Evolutionary conservation across 2,797 vertebrate species (phyloP), one percentile per base, ranked within the genome.

Genomic region (Cirrhinus molitorella): DNA sequence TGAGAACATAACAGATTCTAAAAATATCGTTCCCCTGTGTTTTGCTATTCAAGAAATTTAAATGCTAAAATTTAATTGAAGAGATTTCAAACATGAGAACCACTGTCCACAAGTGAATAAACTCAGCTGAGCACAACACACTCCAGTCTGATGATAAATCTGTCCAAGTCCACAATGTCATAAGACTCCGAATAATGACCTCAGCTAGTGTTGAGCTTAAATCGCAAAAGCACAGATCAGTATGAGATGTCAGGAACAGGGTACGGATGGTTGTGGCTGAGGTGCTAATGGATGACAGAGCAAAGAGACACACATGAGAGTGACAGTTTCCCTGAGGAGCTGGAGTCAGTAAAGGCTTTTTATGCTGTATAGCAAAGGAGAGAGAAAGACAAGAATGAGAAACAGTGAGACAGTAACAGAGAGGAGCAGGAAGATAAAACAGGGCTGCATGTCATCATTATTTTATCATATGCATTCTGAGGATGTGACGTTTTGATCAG

Each of bases 231-330:
- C 63, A 59, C 47, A 57, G 51, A 25, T 65, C 70, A 37, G 28
- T 28, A 19, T 63, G 70, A 79, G 14, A 49, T 53, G 45, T 37
- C 68, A 49, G 34, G 17, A 21, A 40, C 40, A 43, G 31, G 9
- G 13, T 53, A 65, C 9, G n/a, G 51, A 59, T 23, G n/a, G 59
- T 23, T 23, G 10, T 76, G 12, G 25, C 23, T 14, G 14, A 83
- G 28, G 80, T 83, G 86, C 31, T 80, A 81, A 84, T 84, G 82
- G 81, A 76, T 73, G 55, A 65, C n/a, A 51, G 63, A 67, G 53
- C 31, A 78, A 70, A 66, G 74, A 77, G 23, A 71, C 21, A 72
- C 4, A 37, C 6, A 1, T 37, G 37, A 73, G n/a, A 23, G 25
- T 77, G 65, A 81, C 78, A 37, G 21, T 25, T n/a, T 68, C 72